These are phyloP conservation scores for Corapipo altera DNA, from an alignment of 2,113 vertebrate genomes.

Conservation along the genomic window DNA sequence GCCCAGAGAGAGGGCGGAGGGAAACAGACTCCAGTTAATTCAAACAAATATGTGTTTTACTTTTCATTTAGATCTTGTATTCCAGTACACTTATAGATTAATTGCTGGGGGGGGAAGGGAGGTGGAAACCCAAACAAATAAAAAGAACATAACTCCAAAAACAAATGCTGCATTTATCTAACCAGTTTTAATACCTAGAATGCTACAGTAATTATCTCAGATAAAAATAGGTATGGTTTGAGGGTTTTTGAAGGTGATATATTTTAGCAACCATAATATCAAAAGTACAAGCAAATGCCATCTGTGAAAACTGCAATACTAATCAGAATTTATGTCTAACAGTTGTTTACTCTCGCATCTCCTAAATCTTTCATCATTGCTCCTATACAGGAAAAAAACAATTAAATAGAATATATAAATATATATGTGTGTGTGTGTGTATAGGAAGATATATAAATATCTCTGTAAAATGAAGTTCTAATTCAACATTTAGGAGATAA, in stretches of 20 bases:
- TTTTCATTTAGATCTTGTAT: conserved; percentile 23
- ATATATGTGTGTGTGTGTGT: background rate
- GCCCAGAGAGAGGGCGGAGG: background rate
- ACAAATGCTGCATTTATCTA: background rate
- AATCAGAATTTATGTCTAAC: background rate
- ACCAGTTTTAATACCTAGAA: background rate
- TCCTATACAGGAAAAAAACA: background rate
- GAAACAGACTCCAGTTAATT: background rate
- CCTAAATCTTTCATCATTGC: background rate
- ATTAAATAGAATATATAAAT: background rate
- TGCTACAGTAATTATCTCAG: background rate
- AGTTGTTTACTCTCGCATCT: background rate
- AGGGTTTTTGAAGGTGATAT: background rate
- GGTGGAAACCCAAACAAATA: background rate
- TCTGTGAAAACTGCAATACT: background rate
- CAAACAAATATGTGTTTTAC: background rate
- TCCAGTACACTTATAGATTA: background rate
- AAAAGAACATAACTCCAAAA: background rate
- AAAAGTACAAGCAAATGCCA: background rate
- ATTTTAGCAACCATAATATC: background rate
- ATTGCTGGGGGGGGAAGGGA: fast-evolving
- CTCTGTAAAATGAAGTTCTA: background rate
- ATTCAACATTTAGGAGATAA: background rate
- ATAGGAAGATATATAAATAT: background rate
- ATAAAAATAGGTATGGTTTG: background rate